Conservation (phyloP, 1,140 invertebrate genomes). For the Papilio machaon region DNA sequence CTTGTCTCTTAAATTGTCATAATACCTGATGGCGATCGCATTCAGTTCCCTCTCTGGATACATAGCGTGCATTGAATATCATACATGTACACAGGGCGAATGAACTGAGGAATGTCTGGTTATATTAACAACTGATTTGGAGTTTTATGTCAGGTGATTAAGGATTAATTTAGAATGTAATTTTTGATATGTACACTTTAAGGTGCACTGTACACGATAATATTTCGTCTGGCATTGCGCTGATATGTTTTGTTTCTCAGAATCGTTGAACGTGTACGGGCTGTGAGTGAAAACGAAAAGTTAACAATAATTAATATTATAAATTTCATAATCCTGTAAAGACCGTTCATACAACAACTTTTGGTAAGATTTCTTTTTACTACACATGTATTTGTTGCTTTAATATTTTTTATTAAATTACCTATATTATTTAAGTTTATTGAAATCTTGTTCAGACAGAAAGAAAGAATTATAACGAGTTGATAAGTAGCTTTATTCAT, state of each 20-base stretch:
- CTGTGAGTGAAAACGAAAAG: background rate
- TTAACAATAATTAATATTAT: background rate
- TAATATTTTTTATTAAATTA: too few species aligned
- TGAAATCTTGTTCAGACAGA: too few species aligned
- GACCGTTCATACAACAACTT: background rate
- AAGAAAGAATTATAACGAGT: too few species aligned
- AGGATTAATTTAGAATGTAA: conserved; percentile 1
- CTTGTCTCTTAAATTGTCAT: conserved; percentile 63
- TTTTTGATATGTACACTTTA: background rate
- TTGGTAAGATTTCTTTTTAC: background rate
- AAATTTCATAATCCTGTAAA: background rate
- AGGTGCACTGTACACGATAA: conserved; percentile 3
- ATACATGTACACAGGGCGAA: conserved; percentile 1
- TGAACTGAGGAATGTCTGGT: background rate
- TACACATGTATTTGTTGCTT: too few species aligned
- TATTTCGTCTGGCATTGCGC: conserved; percentile 20
- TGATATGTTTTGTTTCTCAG: conserved; percentile 8
- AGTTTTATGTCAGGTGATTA: background rate
- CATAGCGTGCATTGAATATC: conserved; percentile 36
- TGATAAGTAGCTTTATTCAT: too few species aligned
- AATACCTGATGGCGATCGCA: conserved; percentile 44
- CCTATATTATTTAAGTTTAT: too few species aligned
- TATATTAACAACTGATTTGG: conserved; percentile 5
- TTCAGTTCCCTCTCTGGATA: conserved; percentile 48
- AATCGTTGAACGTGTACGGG: background rate